Base-by-base conservation (phyloP, 2,797 vertebrate species). In the Arrhamphus sclerolepis region DNA sequence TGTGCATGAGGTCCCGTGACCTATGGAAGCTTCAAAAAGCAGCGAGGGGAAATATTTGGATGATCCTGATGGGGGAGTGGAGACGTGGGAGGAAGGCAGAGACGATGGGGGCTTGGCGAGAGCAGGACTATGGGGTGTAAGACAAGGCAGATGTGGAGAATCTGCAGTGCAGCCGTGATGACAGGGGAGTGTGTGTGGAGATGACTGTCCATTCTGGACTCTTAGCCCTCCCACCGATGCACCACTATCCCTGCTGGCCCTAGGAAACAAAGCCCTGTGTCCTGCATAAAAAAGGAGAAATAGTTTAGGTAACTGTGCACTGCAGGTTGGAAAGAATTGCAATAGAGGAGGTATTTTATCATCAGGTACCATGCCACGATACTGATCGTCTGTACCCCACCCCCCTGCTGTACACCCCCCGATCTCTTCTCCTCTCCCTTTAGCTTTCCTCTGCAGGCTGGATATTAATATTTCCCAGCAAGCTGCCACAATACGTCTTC, bases 1-100 rank as follows among this genome's bases (percentile, higher is more conserved):
- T 98, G 96, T 97, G 95, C 94, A 94, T 69, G 65, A 90, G 92
- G 94, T 95, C 94, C 88, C 88, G 89, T 95, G 94, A 97, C 96
- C 95, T 90, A 91, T 90, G 74, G 90, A 93, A 93, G 94, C 94
- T 95, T 96, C 89, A 94, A 94, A 94, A 93, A 92, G 93, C 82
- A 67, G 82, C 72, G 67, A 94, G 92, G 90, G 92, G 93, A 96
- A 97, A 94, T 94, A 92, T 93, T 95, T 93, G 92, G 91, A 94
- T 88, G 95, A 95, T 95, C 80, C 89, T 89, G 94, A 91, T 92
- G 89, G 90, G 81, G 92, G 85, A 94, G 93, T 93, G 92, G 92
- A 93, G 93, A 92, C 88, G 91, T 91, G 61, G 83, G 93, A 91
- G 92, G 89, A 77, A 86, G 81, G 82, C 65, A 66, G 76, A 61